Conservation (phyloP, 2,888 invertebrate species). For the Teleogryllus oceanicus region DNA sequence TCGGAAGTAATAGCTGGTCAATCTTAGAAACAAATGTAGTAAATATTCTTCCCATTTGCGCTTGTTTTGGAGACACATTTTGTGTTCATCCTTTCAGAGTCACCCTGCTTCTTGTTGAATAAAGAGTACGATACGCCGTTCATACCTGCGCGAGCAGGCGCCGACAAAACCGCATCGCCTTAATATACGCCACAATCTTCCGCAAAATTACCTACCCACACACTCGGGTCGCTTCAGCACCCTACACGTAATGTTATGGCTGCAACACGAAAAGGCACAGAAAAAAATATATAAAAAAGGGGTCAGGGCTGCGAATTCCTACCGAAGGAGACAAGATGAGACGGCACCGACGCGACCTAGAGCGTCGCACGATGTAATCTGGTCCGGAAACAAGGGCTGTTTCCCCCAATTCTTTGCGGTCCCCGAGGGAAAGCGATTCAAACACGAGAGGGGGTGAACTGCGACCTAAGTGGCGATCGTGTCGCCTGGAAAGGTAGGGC, state of each 20-base stretch:
- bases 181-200: no score
- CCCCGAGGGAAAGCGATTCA: not conserved
- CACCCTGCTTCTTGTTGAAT: no score
- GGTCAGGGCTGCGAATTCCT: not conserved
- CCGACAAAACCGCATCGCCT: no score
- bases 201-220: no score
- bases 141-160: no score
- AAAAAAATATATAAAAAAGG: not conserved
- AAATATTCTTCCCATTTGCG: no score
- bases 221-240: no score
- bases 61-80: no score
- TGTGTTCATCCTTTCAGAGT: no score
- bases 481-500: not conserved
- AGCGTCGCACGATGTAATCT: not conserved
- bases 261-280: not conserved
- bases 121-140: no score
- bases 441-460: not conserved
- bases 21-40: no score
- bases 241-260: not conserved
- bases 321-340: not conserved
- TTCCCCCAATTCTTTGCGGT: constrained; percentile 6
- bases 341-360: not conserved
- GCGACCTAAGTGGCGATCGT: not conserved
- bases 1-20: not conserved
- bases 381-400: not conserved